These are phyloP conservation scores for Glaucopsyche alexis DNA, from an alignment of 2,888 invertebrate genomes.

Conservation along the genomic window DNA sequence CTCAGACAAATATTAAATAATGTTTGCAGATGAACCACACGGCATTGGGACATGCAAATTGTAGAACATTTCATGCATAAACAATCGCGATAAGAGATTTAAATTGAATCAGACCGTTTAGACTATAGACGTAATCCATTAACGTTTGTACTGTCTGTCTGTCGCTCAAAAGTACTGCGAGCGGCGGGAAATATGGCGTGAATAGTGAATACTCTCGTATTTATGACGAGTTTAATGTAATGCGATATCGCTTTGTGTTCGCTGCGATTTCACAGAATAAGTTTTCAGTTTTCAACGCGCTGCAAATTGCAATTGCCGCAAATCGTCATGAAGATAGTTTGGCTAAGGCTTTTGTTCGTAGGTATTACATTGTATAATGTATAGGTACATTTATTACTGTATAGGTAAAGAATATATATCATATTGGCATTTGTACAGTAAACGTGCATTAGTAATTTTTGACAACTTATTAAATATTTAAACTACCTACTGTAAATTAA, in stretches of 20 bases:
- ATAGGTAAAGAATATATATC: too few relatives aligned
- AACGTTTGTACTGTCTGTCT: slow-evolving; percentile 10
- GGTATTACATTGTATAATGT: too few relatives aligned
- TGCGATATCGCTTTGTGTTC: slow-evolving; percentile 37
- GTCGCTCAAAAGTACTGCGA: slow-evolving; percentile 40
- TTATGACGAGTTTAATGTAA: slow-evolving; percentile 48
- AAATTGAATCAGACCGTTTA: slow-evolving; percentile 21
- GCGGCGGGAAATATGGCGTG: slow-evolving; percentile 48
- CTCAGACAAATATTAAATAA: too few relatives aligned
- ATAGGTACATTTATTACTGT: too few relatives aligned
- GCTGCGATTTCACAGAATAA: neutral
- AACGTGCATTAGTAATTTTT: too few relatives aligned
- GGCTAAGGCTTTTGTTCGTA: neutral
- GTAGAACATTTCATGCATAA: slow-evolving; percentile 19
- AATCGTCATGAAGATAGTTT: neutral
- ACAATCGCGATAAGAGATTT: neutral
- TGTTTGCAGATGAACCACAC: neutral
- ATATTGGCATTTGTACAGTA: too few relatives aligned
- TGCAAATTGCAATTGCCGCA: neutral
- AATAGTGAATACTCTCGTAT: slow-evolving; percentile 49
- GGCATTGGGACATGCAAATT: neutral
- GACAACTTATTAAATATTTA: too few relatives aligned
- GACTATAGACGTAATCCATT: slow-evolving; percentile 28
- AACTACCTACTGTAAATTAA: too few relatives aligned
- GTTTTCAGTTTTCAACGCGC: neutral